Evolutionary conservation across 1,140 invertebrate genomes (phyloP).

Genomic region (Harpegnathos saltator): DNA sequence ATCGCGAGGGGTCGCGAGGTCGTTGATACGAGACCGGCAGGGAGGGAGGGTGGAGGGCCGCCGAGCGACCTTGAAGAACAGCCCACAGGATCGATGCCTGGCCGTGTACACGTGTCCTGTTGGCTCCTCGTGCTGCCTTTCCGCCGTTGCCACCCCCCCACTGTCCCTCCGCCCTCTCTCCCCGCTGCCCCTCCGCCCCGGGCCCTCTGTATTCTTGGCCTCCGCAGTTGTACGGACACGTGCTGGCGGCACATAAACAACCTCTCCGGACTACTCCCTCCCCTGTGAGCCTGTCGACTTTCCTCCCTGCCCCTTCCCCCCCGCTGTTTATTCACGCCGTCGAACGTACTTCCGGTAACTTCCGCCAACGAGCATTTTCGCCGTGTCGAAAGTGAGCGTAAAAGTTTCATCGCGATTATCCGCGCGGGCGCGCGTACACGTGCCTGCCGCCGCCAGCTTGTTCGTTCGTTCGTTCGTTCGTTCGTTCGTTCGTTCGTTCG

Average conservation of each 20-base stretch:
- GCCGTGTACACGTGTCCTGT: conserved; percentile 78
- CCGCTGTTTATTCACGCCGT: conserved; percentile 17
- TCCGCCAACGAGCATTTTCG: neutral
- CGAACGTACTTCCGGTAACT: conserved; percentile 14
- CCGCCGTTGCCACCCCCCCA: conserved; percentile 17
- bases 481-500: neutral
- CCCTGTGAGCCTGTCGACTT: conserved; percentile 44
- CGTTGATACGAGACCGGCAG: conserved; percentile 80
- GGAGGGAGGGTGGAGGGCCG: conserved; percentile 64
- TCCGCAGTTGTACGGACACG: conserved; percentile 57
- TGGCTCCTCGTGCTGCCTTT: conserved; percentile 60
- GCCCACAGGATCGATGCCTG: conserved; percentile 79
- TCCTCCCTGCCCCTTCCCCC: conserved; percentile 6
- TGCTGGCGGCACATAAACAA: conserved; percentile 72
- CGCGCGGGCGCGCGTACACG: neutral
- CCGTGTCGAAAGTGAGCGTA: neutral
- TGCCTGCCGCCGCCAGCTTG: neutral
- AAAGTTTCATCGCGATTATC: neutral
- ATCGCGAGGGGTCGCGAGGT: conserved; percentile 80
- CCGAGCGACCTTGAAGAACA: conserved; percentile 81
- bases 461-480: neutral
- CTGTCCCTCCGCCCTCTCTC: conserved; percentile 32
- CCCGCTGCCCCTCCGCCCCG: conserved; percentile 37
- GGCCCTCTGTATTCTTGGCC: neutral
- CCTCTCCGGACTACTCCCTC: conserved; percentile 59